A percentile compares a stretch with the other conserved stretches of the same genome.
phyloP scores from a whole-genome alignment of 2,888 invertebrate genomes.

The Mythimna vitellina region DNA sequence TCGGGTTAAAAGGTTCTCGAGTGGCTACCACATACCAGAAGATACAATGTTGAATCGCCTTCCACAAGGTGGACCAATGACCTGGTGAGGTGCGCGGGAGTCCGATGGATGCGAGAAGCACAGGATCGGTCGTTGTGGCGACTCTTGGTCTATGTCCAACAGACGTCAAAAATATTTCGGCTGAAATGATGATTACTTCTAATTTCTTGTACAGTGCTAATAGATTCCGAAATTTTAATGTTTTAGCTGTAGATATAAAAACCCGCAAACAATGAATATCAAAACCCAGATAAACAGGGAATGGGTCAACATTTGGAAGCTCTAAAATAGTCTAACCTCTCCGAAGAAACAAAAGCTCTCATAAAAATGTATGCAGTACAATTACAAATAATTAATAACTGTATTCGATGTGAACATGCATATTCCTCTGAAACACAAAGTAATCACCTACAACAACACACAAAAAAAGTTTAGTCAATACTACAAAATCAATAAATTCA shows the following conservation, averaged over 20 bases:
- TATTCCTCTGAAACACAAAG: not conserved
- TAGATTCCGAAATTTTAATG: not conserved
- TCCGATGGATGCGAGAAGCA: too few species aligned
- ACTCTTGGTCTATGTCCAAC: too few species aligned
- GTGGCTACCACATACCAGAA: too few species aligned
- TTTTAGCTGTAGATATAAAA: not conserved
- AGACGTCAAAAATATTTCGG: too few species aligned
- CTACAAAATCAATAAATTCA: constrained; percentile 80
- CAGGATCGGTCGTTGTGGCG: too few species aligned
- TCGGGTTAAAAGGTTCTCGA: too few species aligned
- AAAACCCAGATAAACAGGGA: not conserved
- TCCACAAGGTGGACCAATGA: too few species aligned
- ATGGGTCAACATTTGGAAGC: not conserved
- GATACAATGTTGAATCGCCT: too few species aligned
- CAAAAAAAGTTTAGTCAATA: constrained; percentile 24
- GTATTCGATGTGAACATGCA: not conserved
- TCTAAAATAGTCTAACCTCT: not conserved
- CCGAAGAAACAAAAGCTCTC: not conserved
- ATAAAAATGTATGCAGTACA: not conserved
- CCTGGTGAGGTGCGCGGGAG: too few species aligned
- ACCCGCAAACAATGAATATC: not conserved
- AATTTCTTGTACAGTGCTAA: too few species aligned
- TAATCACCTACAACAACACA: not conserved
- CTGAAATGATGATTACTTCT: too few species aligned
- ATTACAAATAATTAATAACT: not conserved